Conservation (phyloP, 2,797 vertebrate species). For the Gephyroberyx darwinii region DNA sequence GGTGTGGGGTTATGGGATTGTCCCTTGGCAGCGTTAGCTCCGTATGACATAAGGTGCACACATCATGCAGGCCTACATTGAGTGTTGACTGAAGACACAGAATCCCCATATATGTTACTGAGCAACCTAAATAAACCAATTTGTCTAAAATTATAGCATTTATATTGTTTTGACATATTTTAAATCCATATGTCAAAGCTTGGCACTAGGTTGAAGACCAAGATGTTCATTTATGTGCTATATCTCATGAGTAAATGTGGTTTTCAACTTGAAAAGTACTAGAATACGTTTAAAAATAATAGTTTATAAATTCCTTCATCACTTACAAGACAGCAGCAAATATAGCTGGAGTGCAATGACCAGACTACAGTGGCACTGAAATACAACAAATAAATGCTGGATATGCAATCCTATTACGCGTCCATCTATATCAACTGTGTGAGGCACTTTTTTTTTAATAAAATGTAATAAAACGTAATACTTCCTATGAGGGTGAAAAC, state of each 20-base stretch:
- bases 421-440: background rate
- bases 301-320: background rate
- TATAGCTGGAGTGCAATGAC: background rate
- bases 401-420: background rate
- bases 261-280: background rate
- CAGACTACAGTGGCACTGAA: background rate
- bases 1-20: conserved; percentile 54
- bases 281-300: background rate
- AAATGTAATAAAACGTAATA: background rate
- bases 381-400: background rate
- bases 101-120: conserved; percentile 13
- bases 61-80: background rate
- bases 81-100: conserved; percentile 4
- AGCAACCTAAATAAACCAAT: background rate
- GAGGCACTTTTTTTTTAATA: background rate
- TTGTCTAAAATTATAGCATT: background rate
- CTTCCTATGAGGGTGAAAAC: background rate
- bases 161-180: background rate
- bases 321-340: background rate
- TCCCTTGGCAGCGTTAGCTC: conserved; percentile 49
- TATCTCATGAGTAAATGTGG: too few relatives aligned
- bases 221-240: too few relatives aligned
- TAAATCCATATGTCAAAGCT: too few relatives aligned
- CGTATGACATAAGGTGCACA: conserved; percentile 12
- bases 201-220: too few relatives aligned